These are phyloP conservation scores for Otolemur crassicaudatus DNA, from an alignment of 2,797 vertebrate species.

Conservation along the genomic window DNA sequence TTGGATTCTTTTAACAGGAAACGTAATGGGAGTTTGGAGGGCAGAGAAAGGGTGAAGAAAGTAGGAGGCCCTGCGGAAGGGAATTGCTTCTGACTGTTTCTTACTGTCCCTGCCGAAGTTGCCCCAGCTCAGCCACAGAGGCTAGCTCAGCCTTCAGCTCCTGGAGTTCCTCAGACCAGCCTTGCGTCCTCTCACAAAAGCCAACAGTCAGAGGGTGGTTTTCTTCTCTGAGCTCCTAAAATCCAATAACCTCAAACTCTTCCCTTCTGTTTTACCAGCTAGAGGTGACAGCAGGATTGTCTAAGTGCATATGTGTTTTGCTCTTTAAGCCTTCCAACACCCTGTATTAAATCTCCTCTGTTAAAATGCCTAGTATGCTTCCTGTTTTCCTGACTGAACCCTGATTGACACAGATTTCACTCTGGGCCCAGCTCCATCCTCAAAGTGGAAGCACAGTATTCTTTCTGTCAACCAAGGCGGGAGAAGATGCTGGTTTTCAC, in stretches of 20 bases:
- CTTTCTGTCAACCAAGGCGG: not conserved
- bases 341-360: not conserved
- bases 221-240: not conserved
- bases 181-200: not conserved
- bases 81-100: not conserved
- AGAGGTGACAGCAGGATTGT: not conserved
- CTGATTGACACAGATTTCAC: not conserved
- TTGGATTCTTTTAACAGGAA: not conserved
- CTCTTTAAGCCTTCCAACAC: not conserved
- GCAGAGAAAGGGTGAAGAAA: not conserved
- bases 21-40: not conserved
- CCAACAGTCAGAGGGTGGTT: accelerated
- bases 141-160: not conserved
- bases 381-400: not conserved
- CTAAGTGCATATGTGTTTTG: not conserved
- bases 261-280: not conserved
- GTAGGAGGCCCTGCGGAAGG: not conserved
- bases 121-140: not conserved
- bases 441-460: not conserved
- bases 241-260: not conserved
- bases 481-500: not conserved
- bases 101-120: not conserved
- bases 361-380: not conserved
- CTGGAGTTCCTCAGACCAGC: not conserved
- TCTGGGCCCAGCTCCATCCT: not conserved